Evolutionary conservation across 2,888 invertebrate species (phyloP), one percentile per base, ranked within the genome.

Genomic region (Steromphala cineraria): DNA sequence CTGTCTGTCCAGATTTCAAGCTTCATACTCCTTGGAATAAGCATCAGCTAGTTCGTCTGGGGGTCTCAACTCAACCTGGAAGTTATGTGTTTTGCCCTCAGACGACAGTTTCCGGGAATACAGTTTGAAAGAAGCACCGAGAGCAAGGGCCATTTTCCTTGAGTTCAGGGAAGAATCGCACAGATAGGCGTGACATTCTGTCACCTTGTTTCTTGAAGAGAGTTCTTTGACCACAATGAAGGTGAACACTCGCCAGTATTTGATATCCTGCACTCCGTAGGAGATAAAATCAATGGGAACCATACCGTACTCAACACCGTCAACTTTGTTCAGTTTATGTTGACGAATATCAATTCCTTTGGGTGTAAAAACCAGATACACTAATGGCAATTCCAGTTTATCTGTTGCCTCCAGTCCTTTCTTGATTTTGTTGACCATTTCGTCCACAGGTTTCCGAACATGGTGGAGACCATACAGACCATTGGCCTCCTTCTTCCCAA

Each of bases 181-280:
- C 10, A 92, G 87, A 82, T 90, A 92, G 4, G 90, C 92, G 81
- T 92, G 92, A 80, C 92, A 92, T 80, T 93, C 92, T 17, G 90
- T 89, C 71, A 88, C 85, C 82, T 90, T 89, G 17, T 88, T 85
- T 19, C 89, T 84, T 3, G 89, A 89, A 10, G 90, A 89, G 71
- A 92, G 84, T 84, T 93, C 91, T 17, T 90, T 89, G 4, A 93
- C 92, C n/a, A 92, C 88, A 79, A 93, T 93, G 82, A 91, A 92
- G 13, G 90, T 89, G 82, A 93, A 93, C 15, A 93, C 89, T 19
- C 91, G 85, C 87, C 92, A 91, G 83, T 90, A 93, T 78, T 91
- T 91, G 79, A 91, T 89, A 81, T 93, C 93, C 85, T 93, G 93
- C 7, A 92, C 92, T 28, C 92, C 93, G 86, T 93, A 93, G 0